These are phyloP conservation scores for Cryptoblepharus egeriae DNA, from an alignment of 2,797 vertebrate species.

Conservation along the genomic window DNA sequence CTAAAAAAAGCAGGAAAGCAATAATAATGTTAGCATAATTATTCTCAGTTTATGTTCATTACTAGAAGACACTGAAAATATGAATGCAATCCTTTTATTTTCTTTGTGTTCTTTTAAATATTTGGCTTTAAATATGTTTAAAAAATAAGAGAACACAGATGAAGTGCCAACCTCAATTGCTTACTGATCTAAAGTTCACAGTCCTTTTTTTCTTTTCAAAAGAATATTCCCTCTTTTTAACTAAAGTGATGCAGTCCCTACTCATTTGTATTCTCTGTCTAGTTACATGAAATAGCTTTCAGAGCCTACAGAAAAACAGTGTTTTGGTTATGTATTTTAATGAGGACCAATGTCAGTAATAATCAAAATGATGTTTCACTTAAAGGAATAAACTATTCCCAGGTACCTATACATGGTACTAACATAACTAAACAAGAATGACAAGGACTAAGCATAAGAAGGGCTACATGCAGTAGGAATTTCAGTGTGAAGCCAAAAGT, in stretches of 20 bases:
- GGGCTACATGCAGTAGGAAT: slow-evolving; percentile 38
- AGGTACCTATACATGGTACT: slow-evolving; percentile 69
- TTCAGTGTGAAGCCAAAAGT: slow-evolving; percentile 43
- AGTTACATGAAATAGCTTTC: slow-evolving; percentile 90
- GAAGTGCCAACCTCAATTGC: slow-evolving; percentile 45
- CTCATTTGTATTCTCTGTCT: slow-evolving; percentile 84
- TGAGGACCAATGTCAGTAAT: slow-evolving; percentile 83
- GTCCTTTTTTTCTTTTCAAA: slow-evolving; percentile 48
- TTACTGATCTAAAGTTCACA: slow-evolving; percentile 65
- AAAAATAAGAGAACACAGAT: slow-evolving; percentile 54
- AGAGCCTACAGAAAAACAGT: slow-evolving; percentile 80
- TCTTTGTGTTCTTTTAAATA: slow-evolving; percentile 44
- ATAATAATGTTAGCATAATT: slow-evolving; percentile 43
- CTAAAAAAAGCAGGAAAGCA: slow-evolving; percentile 32
- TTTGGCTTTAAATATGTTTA: slow-evolving; percentile 53
- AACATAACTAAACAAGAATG: slow-evolving; percentile 71
- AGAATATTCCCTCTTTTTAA: slow-evolving; percentile 69
- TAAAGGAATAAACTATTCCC: slow-evolving; percentile 78
- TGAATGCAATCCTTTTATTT: slow-evolving; percentile 10
- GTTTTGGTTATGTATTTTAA: slow-evolving; percentile 88
- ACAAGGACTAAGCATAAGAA: slow-evolving; percentile 61
- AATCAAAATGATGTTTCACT: slow-evolving; percentile 85
- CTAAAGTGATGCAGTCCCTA: slow-evolving; percentile 76
- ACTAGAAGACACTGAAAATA: slow-evolving; percentile 31
- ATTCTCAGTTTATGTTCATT: slow-evolving; percentile 58